Conservation (phyloP, 2,113 vertebrate genomes). For the Recurvirostra avosetta region DNA sequence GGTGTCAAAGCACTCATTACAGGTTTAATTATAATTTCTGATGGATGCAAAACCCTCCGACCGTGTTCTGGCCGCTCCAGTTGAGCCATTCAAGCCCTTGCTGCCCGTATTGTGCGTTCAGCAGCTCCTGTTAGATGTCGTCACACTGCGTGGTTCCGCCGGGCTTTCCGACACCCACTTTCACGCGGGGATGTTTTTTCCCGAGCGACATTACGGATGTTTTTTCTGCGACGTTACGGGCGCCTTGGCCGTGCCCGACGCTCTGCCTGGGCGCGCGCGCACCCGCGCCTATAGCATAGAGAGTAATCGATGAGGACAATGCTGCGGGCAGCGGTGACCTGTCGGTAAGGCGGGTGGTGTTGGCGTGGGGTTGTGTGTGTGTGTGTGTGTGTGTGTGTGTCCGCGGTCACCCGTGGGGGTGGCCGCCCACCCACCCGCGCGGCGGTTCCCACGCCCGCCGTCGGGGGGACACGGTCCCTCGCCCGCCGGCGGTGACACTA, state of each 20-base stretch:
- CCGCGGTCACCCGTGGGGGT: background rate
- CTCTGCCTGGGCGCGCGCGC: too few relatives aligned
- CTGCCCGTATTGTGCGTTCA: slow-evolving; percentile 70
- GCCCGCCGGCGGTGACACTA: slow-evolving; percentile 81
- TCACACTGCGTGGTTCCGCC: slow-evolving; percentile 68
- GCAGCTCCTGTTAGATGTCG: slow-evolving; percentile 73
- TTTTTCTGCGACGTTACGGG: too few relatives aligned
- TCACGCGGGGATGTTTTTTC: too few relatives aligned
- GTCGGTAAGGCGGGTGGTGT: too few relatives aligned
- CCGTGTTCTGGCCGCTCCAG: slow-evolving; percentile 48
- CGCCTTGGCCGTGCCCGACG: too few relatives aligned
- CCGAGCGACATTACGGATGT: too few relatives aligned
- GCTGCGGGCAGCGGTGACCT: too few relatives aligned
- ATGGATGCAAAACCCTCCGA: slow-evolving; percentile 55
- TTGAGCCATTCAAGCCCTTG: slow-evolving; percentile 58
- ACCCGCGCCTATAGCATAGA: too few relatives aligned
- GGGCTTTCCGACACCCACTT: slow-evolving; percentile 74
- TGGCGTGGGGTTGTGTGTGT: background rate
- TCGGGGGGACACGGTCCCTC: background rate
- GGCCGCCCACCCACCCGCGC: too few relatives aligned
- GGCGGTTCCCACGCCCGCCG: background rate
- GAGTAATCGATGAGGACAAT: too few relatives aligned
- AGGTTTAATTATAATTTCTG: slow-evolving; percentile 66
- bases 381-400: background rate
- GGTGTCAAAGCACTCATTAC: slow-evolving; percentile 36